These are phyloP conservation scores for Echinops telfairi DNA, from an alignment of 2,113 vertebrate genomes.

Conservation along the genomic window DNA sequence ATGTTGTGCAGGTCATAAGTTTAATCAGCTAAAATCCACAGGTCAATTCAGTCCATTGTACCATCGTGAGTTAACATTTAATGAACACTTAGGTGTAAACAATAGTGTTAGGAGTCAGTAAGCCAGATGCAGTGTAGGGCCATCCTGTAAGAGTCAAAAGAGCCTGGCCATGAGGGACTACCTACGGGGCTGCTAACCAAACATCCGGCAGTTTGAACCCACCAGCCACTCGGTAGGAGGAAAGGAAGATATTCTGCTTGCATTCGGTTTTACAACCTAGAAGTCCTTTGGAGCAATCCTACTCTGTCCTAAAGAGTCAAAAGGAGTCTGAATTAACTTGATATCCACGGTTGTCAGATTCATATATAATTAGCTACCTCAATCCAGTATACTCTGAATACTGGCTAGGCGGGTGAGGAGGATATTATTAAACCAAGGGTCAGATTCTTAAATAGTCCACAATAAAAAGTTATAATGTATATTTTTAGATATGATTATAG, in stretches of 20 bases:
- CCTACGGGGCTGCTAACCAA: too few relatives aligned
- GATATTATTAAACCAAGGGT: background rate
- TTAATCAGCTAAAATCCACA: constrained; percentile 38
- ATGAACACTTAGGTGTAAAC: background rate
- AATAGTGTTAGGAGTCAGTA: background rate
- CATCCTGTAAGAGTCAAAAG: background rate
- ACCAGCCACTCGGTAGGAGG: too few relatives aligned
- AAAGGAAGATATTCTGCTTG: too few relatives aligned
- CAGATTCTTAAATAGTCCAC: background rate
- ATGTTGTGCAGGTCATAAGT: constrained; percentile 51
- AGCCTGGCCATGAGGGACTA: too few relatives aligned
- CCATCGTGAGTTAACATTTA: constrained; percentile 54
- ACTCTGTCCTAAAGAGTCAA: too few relatives aligned
- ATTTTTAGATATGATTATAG: constrained; percentile 19
- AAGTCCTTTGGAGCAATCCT: too few relatives aligned
- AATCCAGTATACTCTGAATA: background rate
- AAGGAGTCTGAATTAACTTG: too few relatives aligned
- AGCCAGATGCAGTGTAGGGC: background rate
- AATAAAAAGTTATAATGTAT: background rate
- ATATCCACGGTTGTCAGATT: background rate
- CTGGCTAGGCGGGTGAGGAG: background rate
- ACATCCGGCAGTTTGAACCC: too few relatives aligned
- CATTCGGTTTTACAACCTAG: too few relatives aligned
- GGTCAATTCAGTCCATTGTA: constrained; percentile 42
- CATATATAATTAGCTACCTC: constrained; percentile 5